Conservation (phyloP, 2,113 vertebrate genomes). For the Gambusia affinis region DNA sequence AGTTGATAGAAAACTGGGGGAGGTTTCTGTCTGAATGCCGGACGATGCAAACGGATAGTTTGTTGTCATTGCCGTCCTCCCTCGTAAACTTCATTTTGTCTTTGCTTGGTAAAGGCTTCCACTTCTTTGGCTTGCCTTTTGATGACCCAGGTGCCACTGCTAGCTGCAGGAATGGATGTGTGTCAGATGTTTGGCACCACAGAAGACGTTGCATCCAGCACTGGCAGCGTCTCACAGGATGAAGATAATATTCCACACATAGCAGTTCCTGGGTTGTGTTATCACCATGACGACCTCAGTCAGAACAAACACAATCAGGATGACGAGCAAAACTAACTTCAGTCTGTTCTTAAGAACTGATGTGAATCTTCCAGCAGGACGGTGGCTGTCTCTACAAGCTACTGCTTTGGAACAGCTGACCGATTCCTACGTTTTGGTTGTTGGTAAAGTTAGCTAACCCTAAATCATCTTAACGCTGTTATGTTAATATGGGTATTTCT, state of each 20-base stretch:
- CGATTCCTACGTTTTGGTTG: not conserved
- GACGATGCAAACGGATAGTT: not conserved
- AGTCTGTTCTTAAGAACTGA: not conserved
- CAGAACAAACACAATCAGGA: not conserved
- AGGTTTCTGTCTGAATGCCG: not conserved
- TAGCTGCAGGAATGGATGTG: not conserved
- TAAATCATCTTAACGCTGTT: slow-evolving; percentile 11
- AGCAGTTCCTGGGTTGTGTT: not conserved
- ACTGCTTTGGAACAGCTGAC: not conserved
- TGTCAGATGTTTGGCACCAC: not conserved
- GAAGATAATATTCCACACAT: too few species aligned
- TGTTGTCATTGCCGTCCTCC: not conserved
- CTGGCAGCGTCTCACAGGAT: too few species aligned
- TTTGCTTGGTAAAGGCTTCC: not conserved
- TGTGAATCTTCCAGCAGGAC: not conserved
- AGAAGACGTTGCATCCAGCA: not conserved
- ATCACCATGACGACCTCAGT: too few species aligned
- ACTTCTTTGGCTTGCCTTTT: too few species aligned
- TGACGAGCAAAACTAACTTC: not conserved
- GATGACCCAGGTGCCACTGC: not conserved
- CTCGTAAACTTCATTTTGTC: not conserved
- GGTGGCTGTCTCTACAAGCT: not conserved
- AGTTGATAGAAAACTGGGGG: too few species aligned
- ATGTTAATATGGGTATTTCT: slow-evolving; percentile 27
- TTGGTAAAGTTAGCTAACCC: slow-evolving; percentile 15